These are phyloP conservation scores for Rhopalosiphum nymphaeae DNA, from an alignment of 2,888 invertebrate genomes.

Conservation along the genomic window DNA sequence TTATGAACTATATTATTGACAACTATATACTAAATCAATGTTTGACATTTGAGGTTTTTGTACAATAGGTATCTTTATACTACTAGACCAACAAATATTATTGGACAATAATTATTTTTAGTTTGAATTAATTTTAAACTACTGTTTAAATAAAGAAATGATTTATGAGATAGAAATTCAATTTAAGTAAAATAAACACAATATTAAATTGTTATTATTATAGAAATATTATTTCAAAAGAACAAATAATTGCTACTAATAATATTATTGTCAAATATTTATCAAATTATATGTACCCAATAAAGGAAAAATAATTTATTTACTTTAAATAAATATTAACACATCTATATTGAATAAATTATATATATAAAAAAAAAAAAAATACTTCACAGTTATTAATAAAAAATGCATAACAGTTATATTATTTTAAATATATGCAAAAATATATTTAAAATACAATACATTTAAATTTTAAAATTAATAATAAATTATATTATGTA, in stretches of 20 bases:
- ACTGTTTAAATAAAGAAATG: slow-evolving; percentile 32
- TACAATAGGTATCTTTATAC: too few relatives aligned
- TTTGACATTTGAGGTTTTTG: slow-evolving; percentile 33
- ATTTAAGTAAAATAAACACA: neutral
- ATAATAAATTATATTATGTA: neutral
- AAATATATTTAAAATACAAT: neutral
- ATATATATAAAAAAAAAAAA: neutral
- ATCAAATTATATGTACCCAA: neutral
- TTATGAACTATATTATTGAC: slow-evolving; percentile 41
- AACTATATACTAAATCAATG: slow-evolving; percentile 41
- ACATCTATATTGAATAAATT: neutral
- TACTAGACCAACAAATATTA: neutral
- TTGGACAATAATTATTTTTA: slow-evolving; percentile 24
- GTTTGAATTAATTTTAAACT: slow-evolving; percentile 23
- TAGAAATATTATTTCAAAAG: neutral
- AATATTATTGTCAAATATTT: neutral
- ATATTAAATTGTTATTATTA: neutral
- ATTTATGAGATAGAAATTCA: slow-evolving; percentile 6
- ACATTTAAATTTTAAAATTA: neutral
- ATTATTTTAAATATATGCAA: neutral
- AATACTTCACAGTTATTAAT: neutral
- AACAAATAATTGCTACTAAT: neutral
- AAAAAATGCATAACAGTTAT: neutral
- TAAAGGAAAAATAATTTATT: neutral
- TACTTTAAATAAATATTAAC: neutral